Base-by-base conservation (phyloP, 2,113 vertebrate genomes). In the Tragelaphus buxtoni region DNA sequence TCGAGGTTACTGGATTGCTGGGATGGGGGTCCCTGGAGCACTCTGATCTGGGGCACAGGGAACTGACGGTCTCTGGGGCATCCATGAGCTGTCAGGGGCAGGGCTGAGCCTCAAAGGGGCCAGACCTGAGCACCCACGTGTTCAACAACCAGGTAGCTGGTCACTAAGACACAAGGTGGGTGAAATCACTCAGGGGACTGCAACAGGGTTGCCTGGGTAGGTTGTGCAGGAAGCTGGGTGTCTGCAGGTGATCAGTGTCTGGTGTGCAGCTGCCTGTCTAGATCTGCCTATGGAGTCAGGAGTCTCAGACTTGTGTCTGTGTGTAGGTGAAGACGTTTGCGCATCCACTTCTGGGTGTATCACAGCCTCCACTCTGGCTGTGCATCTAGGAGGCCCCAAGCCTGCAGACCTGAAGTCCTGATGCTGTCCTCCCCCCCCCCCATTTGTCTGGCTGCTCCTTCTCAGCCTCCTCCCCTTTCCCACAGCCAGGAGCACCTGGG, bases 281-380 rank as follows among this genome's bases (percentile, higher is more conserved):
- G 18, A 35, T 17, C 51, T 35, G 49, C 9, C 2, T 5, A 1
- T 5, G 22, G 32, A 74, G 55, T 14, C 1, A 0, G 2, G 24
- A 3, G 6, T 42, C 45, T 69, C 45, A 0, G 16, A 18, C 8
- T 30, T 56, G 63, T 24, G 13, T 81, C 51, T 4, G 55, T 9
- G 63, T 1, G 32, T n/a, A 12, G 35, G 79, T 11, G 72, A 55
- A 51, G 60, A 26, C 9, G 9, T 47, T 22, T 42, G 35, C 22
- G 0, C 22, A 7, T 20, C 22, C 61, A 13, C 65, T 56, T 22
- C 0, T 1, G 42, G 30, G 17, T 5, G 5, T 9, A 0, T 39
- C 77, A 10, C n/a, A n/a, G n/a, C n/a, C n/a, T n/a, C n/a, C n/a
- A n/a, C n/a, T n/a, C 4, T 30, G 16, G 17, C 6, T 30, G 17